Evolutionary conservation across 2,888 invertebrate genomes (phyloP), one percentile per base, ranked within the genome.

Genomic region (Artemia sp.): DNA sequence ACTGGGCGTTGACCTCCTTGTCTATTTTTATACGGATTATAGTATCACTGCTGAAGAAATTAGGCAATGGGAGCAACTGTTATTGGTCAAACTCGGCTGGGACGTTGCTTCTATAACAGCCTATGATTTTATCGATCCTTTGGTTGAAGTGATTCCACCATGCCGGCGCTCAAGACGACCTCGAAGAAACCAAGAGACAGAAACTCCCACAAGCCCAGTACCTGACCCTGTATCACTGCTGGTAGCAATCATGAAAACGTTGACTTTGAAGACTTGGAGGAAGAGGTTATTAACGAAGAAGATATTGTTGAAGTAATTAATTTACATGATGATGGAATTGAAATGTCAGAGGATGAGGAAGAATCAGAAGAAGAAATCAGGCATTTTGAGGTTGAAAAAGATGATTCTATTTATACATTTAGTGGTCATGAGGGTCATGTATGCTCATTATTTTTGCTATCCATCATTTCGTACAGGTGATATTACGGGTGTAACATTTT

Each of bases 1-100:
- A 8, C 80, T 92, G 72, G 83, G 86, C 1, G 85, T 89, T 52
- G 85, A 88, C 74, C 82, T 86, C 68, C 84, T 92, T 69, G 86
- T 87, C 76, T 86, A 87, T 73, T n/a, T n/a, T n/a, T 91, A 89
- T 78, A 90, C 90, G 8, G 91, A 90, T 78, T 84, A 88, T 81
- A 88, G 88, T 72, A 86, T 90, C 72, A 82, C 83, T 14, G 81
- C 85, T 64, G 82, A 85, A 69, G 85, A 89, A 78, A 83, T 92
- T 74, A 82, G 86, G 84, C 85, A 84, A 78, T 89, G 89, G 88
- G 91, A 91, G 80, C 80, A 88, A 74, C 80, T 89, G 78, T 82
- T 90, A 53, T 81, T 90, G 73, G 85, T 85, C 73, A 84, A 85
- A 76, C 79, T 91, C 73, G 84, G 87, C 76, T 91, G 90, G 90